A percentile compares a stretch with the other conserved stretches of the same genome.
These are phyloP conservation scores for Campylomormyrus numenius DNA, from an alignment of 2,113 vertebrate genomes.

Conservation along the genomic window DNA sequence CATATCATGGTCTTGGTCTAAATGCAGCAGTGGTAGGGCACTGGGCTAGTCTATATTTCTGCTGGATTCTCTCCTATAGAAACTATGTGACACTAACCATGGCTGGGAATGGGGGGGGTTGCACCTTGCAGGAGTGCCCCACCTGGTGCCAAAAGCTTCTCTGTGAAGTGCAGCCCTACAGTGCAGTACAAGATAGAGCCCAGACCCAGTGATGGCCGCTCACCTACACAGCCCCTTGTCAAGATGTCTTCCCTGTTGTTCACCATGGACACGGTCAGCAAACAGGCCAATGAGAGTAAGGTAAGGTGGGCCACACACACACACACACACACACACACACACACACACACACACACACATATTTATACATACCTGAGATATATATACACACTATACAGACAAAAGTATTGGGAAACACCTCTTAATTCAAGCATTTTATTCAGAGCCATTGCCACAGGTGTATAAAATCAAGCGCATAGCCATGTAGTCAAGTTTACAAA, in stretches of 20 bases:
- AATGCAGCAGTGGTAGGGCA: not conserved
- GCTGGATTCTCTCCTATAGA: not conserved
- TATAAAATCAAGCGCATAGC: not conserved
- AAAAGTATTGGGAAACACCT: not conserved
- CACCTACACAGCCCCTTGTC: constrained; percentile 52
- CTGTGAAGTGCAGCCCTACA: constrained; percentile 63
- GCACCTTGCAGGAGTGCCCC: constrained; percentile 68
- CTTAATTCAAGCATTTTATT: not conserved
- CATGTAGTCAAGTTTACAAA: not conserved
- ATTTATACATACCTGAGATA: too few species aligned
- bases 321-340: not conserved
- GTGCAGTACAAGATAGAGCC: constrained; percentile 58
- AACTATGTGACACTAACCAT: not conserved
- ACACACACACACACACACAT: not conserved
- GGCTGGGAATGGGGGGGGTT: not conserved
- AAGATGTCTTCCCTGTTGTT: constrained; percentile 60
- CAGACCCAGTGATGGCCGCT: not conserved
- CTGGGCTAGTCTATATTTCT: not conserved
- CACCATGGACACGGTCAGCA: constrained; percentile 66
- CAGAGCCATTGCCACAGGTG: not conserved
- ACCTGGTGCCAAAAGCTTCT: constrained; percentile 57
- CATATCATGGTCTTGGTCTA: not conserved
- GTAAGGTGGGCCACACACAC: constrained; percentile 46
- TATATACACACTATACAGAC: not conserved
- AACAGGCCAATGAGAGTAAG: constrained; percentile 71